These are phyloP conservation scores for Anastrepha obliqua DNA, from an alignment of 1,140 invertebrate genomes.

Conservation along the genomic window DNA sequence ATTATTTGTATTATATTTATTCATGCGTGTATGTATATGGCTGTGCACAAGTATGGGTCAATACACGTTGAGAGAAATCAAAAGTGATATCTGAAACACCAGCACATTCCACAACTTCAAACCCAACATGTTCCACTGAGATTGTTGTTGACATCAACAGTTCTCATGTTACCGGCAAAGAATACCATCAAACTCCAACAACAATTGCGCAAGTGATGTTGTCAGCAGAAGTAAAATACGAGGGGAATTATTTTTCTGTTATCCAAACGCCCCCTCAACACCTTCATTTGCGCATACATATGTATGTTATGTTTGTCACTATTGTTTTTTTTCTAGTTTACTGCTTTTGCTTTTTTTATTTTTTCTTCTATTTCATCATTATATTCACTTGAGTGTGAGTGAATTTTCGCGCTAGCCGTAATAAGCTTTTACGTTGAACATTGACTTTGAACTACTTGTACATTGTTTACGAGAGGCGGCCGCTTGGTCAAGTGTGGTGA, in stretches of 20 bases:
- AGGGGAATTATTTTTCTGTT: no score
- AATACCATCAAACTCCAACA: not conserved
- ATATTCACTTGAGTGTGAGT: not conserved
- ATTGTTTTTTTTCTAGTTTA: not conserved
- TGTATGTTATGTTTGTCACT: no score
- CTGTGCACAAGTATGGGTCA: not conserved
- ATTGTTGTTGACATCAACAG: constrained; percentile 15
- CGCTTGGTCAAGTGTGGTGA: constrained; percentile 29
- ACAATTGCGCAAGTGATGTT: not conserved
- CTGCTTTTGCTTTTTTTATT: not conserved
- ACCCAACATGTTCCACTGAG: not conserved
- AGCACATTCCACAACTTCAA: constrained; percentile 31
- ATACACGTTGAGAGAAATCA: constrained; percentile 23
- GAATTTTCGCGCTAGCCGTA: not conserved
- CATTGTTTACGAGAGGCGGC: not conserved
- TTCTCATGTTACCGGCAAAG: not conserved
- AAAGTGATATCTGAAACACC: not conserved
- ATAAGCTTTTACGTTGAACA: constrained; percentile 15
- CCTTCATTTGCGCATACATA: not conserved
- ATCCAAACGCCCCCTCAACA: not conserved
- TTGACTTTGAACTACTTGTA: constrained; percentile 55
- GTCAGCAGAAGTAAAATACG: no score
- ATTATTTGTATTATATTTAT: not conserved
- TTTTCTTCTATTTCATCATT: not conserved
- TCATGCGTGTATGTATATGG: not conserved